phyloP scores from a whole-genome alignment of 2,797 vertebrate species.

The Esox lucius region DNA sequence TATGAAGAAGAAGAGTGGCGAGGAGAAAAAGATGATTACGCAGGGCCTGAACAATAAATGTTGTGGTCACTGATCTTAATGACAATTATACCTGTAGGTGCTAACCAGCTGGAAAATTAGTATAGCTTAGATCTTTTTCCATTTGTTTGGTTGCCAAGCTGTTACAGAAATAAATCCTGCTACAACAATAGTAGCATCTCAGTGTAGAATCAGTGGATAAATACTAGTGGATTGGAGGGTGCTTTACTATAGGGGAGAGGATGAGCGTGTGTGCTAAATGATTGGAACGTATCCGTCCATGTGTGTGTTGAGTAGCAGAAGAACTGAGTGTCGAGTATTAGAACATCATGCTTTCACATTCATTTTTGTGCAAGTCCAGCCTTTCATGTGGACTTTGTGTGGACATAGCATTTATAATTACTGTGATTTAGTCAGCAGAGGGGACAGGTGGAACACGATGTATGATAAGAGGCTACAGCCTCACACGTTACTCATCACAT shows the following conservation, averaged over 20 bases:
- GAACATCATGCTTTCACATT: constrained; percentile 62
- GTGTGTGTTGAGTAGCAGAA: neutral
- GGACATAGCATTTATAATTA: constrained; percentile 36
- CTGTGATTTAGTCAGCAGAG: constrained; percentile 23
- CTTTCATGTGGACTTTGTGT: constrained; percentile 34
- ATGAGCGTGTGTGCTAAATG: constrained; percentile 42
- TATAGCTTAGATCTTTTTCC: constrained; percentile 61
- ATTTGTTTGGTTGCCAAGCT: constrained; percentile 73
- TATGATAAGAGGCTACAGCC: neutral
- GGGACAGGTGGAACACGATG: constrained; percentile 28
- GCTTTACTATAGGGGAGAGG: constrained; percentile 54
- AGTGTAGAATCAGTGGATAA: constrained; percentile 42
- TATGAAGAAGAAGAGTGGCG: constrained; percentile 34
- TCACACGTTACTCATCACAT: neutral
- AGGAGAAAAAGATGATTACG: constrained; percentile 55
- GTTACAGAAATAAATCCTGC: constrained; percentile 54
- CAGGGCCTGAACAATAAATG: constrained; percentile 66
- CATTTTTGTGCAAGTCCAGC: constrained; percentile 45
- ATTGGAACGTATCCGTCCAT: constrained; percentile 16
- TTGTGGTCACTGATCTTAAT: constrained; percentile 71
- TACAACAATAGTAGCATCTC: constrained; percentile 44
- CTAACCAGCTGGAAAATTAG: constrained; percentile 76
- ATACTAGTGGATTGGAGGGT: constrained; percentile 57
- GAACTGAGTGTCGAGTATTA: neutral
- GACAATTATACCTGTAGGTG: constrained; percentile 69